Base-by-base conservation (phyloP, 2,797 vertebrate species). In the Gastrophryne carolinensis region DNA sequence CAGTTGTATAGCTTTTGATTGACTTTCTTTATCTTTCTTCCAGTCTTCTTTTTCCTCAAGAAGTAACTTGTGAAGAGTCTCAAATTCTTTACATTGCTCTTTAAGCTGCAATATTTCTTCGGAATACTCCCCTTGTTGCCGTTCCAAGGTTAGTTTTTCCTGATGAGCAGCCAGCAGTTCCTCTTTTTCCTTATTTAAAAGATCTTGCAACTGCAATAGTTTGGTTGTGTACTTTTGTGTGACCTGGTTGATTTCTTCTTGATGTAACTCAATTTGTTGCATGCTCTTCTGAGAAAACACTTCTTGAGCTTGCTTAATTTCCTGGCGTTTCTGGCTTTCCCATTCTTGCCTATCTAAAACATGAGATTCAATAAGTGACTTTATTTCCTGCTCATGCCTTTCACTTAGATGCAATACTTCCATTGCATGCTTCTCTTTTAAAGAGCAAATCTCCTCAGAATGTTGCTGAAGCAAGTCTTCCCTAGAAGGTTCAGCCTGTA, bases 1-100 rank as follows among this genome's bases (percentile, higher is more conserved):
- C 6, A 7, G 15, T 7, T 41, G 54, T 13, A 56, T 35, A n/a
- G 29, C 6, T 26, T 68, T 10, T 1, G 32, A 54, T 8, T 57
- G 76, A 2, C 30, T 32, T 1, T 88, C 74, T 4, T 23, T 68
- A 8, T 75, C 83, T 78, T 90, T 63, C 26, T 44, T 12, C 74
- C 34, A 78, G 83, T 83, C 68, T 83, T 81, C 17, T 44, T 54
- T 54, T 37, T 76, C 57, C 10, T 70, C 34, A 8, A 29, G 3
- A 27, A 57, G 21, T 3, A 24, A 6, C 12, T 49, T 37, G 26
- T 41, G 12, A n/a, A 63, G 19, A 17, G 21, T 2, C 3, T 73
- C 61, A 1, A 32, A 7, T 24, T 37, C 5, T 37, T 67, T 35
- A 53, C 24, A 53, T 4, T 37, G 19, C 17, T 30, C 6, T 30